These are phyloP conservation scores for Etheostoma nigrum DNA, from an alignment of 2,797 vertebrate species.

Conservation along the genomic window DNA sequence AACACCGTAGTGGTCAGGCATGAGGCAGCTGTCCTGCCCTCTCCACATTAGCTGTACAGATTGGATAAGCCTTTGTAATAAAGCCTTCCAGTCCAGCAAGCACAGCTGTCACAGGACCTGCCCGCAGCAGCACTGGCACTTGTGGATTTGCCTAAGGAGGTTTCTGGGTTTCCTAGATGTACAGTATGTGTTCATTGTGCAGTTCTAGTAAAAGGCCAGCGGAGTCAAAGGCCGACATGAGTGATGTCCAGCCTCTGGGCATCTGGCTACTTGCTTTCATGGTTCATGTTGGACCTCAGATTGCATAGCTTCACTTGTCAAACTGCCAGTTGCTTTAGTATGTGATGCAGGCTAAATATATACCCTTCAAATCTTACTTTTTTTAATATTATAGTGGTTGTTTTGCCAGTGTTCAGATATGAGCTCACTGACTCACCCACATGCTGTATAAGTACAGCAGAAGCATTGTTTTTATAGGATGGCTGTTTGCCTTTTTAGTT, in stretches of 20 bases:
- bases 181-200: conserved; percentile 68
- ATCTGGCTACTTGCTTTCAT: conserved; percentile 53
- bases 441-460: conserved; percentile 41
- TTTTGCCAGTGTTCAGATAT: conserved; percentile 34
- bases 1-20: conserved; percentile 48
- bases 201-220: conserved; percentile 40
- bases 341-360: conserved; percentile 54
- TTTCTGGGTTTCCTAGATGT: conserved; percentile 66
- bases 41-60: conserved; percentile 70
- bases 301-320: conserved; percentile 16
- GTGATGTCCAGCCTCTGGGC: conserved; percentile 57
- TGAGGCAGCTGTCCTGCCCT: conserved; percentile 78
- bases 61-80: conserved; percentile 70
- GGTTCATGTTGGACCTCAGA: conserved; percentile 24
- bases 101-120: conserved; percentile 73
- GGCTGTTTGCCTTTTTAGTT: conserved; percentile 27
- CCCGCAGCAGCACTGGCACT: conserved; percentile 71
- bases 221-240: conserved; percentile 54
- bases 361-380: conserved; percentile 26
- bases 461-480: conserved; percentile 58
- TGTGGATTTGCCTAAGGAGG: conserved; percentile 68
- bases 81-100: conserved; percentile 57
- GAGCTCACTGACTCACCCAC: conserved; percentile 50
- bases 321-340: conserved; percentile 50
- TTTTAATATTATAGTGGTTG: conserved; percentile 32